These are phyloP conservation scores for Zaprionus davidi DNA, from an alignment of 1,140 invertebrate genomes.

Conservation along the genomic window DNA sequence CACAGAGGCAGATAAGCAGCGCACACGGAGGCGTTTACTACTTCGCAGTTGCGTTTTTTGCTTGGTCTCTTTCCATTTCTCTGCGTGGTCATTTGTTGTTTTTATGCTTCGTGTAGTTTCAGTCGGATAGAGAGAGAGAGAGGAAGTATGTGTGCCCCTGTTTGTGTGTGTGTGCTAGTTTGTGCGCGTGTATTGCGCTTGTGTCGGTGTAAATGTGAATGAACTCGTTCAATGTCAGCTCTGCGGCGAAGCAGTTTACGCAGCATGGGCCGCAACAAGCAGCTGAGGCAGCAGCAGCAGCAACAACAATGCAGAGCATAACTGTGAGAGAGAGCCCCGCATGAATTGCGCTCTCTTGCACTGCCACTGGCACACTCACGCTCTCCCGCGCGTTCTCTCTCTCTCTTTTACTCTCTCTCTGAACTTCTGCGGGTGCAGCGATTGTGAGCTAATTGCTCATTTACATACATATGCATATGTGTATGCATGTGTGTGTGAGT, in stretches of 20 bases:
- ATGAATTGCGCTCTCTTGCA: conserved; percentile 6
- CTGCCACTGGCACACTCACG: background rate
- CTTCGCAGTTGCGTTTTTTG: conserved; percentile 45
- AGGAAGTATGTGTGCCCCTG: conserved; percentile 36
- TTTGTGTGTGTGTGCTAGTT: conserved; percentile 36
- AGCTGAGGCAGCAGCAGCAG: conserved; percentile 18
- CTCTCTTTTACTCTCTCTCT: conserved; percentile 17
- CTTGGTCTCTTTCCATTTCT: conserved; percentile 40
- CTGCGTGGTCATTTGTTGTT: conserved; percentile 62
- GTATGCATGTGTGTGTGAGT: background rate
- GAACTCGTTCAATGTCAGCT: conserved; percentile 84
- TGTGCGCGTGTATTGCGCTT: conserved; percentile 15
- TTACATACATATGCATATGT: conserved; percentile 5
- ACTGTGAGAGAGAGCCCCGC: conserved; percentile 19
- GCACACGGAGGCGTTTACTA: conserved; percentile 24
- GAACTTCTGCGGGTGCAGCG: conserved; percentile 15
- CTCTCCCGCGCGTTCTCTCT: conserved; percentile 30
- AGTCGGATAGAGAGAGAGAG: conserved; percentile 27
- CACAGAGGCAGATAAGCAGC: conserved; percentile 22
- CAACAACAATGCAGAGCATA: conserved; percentile 48
- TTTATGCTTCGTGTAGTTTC: conserved; percentile 80
- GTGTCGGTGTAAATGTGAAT: conserved; percentile 75
- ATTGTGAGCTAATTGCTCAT: conserved; percentile 17
- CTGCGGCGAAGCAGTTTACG: conserved; percentile 60
- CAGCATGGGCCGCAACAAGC: conserved; percentile 67